Evolutionary conservation across 2,888 invertebrate genomes (phyloP).

Genomic region (Lasioglossum leucozonium): DNA sequence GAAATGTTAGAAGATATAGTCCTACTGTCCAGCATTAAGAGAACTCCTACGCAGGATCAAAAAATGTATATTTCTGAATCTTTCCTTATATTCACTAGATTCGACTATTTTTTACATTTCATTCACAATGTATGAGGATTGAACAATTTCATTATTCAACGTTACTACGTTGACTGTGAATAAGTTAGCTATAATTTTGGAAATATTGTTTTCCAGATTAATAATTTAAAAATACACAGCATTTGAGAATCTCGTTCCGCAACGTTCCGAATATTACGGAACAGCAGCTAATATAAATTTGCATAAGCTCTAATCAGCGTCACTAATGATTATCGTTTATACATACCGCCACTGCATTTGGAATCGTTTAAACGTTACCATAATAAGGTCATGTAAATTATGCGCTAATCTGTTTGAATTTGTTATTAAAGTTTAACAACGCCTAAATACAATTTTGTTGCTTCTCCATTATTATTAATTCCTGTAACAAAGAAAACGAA

Average conservation of each 20-base stretch:
- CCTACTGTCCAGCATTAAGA: neutral
- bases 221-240: too few relatives aligned
- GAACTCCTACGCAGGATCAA: neutral
- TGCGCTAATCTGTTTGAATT: neutral
- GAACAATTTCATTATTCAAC: neutral
- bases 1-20: too few relatives aligned
- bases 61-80: neutral
- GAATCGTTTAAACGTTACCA: neutral
- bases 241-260: neutral
- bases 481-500: neutral
- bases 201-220: too few relatives aligned
- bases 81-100: neutral
- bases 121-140: neutral
- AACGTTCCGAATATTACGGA: neutral
- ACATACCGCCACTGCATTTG: neutral
- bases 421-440: neutral
- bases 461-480: neutral
- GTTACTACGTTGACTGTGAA: neutral
- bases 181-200: neutral
- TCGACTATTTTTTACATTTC: neutral
- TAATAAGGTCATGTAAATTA: neutral
- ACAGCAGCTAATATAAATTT: slow-evolving; percentile 17
- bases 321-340: slow-evolving; percentile 2
- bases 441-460: neutral
- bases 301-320: slow-evolving; percentile 19